Percentiles rank a stretch among this genome's conserved stretches.
These are phyloP conservation scores for Sylvilagus floridanus DNA, from an alignment of 2,797 vertebrate species.

Conservation along the genomic window DNA sequence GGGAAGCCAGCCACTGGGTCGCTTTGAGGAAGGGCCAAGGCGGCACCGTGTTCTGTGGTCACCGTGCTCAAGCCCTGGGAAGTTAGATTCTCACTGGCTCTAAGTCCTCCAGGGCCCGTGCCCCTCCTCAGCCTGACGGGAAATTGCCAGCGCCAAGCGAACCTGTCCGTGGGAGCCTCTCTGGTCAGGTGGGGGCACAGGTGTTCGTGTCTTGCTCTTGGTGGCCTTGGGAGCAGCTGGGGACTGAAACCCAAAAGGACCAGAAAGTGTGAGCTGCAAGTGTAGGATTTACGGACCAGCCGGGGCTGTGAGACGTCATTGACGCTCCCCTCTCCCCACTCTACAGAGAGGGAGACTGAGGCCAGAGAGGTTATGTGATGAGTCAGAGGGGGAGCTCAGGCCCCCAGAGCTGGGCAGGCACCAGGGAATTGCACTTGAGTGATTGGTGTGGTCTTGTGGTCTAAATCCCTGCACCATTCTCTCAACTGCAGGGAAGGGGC, in stretches of 20 bases:
- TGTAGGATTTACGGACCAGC: background rate
- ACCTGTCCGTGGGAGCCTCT: background rate
- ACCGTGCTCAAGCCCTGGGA: background rate
- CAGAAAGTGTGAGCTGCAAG: background rate
- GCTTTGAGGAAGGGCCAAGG: background rate
- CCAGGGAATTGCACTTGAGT: background rate
- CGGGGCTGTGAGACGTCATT: background rate
- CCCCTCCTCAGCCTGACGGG: background rate
- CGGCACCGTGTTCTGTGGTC: background rate
- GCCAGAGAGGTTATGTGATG: background rate
- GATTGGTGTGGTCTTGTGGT: background rate
- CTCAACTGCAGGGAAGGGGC: background rate
- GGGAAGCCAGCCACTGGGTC: background rate
- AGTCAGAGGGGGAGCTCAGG: background rate
- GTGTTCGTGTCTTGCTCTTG: constrained; percentile 7
- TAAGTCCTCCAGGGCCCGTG: background rate
- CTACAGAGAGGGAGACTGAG: background rate
- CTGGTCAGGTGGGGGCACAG: background rate
- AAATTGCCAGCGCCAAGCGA: background rate
- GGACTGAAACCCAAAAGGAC: background rate
- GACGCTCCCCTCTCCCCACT: background rate
- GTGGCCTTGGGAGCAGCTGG: background rate
- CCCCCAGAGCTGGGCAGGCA: background rate
- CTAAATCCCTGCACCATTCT: background rate
- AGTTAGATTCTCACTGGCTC: background rate